Evolutionary conservation across 2,888 invertebrate species (phyloP), one percentile per base, ranked within the genome.

Genomic region (Morpho deidamia): DNA sequence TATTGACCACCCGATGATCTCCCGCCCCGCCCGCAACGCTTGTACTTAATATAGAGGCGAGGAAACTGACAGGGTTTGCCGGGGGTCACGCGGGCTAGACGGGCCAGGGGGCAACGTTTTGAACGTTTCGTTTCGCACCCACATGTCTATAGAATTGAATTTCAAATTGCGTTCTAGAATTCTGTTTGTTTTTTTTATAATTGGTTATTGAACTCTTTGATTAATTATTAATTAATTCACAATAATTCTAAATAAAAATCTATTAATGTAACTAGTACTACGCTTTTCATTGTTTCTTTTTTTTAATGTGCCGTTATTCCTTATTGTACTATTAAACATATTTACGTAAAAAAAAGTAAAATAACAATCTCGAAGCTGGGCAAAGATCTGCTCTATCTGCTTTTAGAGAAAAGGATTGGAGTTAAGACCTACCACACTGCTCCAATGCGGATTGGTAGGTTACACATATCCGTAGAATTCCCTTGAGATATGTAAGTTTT

Each of bases 21-120:
- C 40, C 65, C 69, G 8, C 55, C 35, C 67, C 64, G 54, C 69
- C 52, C 65, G 33, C 44, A 7, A 7, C 7, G 12, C 33, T 49
- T 10, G 44, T 51, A 54, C 7, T 8, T 8, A 23, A 33, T 33
- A 53, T n/a, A 23, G 9, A 11, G 10, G 49, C 39, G 55, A 55
- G 62, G 42, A 43, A 43, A 42, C 8, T 11, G 7, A 10, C 32
- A 10, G 38, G n/a, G 11, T 39, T n/a, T 32, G n/a, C 34, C 47
- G 61, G 48, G 61, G 70, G 58, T 75, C 78, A 58, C 42, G 10
- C 1, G 33, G 1, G 8, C 46, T 82, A 79, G 81, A 60, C 53
- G 50, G 1, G 7, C 34, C 32, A 46, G 72, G 69, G 83, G 78
- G 79, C 81, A 83, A 77, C 69, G 85, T 65, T 77, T 81, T 72